These are phyloP conservation scores for Salmo trutta DNA, from an alignment of 2,797 vertebrate species.

Conservation along the genomic window DNA sequence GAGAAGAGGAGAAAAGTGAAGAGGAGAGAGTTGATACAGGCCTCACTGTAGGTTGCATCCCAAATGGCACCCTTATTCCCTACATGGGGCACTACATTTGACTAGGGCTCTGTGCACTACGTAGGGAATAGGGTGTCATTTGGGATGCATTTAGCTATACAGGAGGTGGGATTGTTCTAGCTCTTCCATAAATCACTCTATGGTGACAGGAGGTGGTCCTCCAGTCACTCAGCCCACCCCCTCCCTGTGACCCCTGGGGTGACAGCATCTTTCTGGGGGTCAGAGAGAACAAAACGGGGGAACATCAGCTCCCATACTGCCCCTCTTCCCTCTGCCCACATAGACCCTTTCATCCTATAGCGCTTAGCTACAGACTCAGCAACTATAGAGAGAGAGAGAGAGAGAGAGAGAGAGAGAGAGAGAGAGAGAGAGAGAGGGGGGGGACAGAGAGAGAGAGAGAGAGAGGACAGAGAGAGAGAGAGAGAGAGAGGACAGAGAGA, in stretches of 20 bases:
- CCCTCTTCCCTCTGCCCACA: slow-evolving; percentile 51
- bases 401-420: too few species aligned
- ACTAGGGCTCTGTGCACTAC: not conserved
- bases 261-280: slow-evolving; percentile 61
- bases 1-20: slow-evolving; percentile 5
- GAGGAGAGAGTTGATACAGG: not conserved
- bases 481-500: too few species aligned
- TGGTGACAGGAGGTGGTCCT: slow-evolving; percentile 68
- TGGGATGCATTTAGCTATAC: slow-evolving; percentile 22
- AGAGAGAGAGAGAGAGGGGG: too few species aligned
- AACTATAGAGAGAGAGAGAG: not conserved
- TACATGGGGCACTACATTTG: not conserved
- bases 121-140: not conserved
- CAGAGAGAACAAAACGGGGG: slow-evolving; percentile 64
- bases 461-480: too few species aligned
- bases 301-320: slow-evolving; percentile 56
- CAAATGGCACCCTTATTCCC: not conserved
- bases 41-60: slow-evolving; percentile 28
- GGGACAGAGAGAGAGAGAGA: too few species aligned
- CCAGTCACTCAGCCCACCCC: slow-evolving; percentile 52
- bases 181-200: slow-evolving; percentile 70
- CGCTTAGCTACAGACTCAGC: slow-evolving; percentile 51
- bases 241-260: slow-evolving; percentile 55
- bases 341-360: slow-evolving; percentile 57
- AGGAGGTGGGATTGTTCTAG: slow-evolving; percentile 66